phyloP scores from a whole-genome alignment of 1,140 invertebrate species.

The Vanessa tameamea region DNA sequence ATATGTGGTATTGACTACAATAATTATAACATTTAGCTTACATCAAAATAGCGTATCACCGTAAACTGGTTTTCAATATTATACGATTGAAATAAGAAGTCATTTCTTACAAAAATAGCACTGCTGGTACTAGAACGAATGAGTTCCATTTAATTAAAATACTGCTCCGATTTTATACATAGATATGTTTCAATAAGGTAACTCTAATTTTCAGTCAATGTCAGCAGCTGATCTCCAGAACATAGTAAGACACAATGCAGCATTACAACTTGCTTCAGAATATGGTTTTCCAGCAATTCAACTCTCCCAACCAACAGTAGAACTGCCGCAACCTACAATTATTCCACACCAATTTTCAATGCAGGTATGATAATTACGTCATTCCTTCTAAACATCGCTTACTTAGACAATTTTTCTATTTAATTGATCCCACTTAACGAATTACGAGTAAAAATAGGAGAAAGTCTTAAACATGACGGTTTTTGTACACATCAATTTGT shows the following conservation, averaged over 20 bases:
- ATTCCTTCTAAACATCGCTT: not conserved
- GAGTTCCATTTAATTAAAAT: not conserved
- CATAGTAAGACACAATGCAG: conserved; percentile 79
- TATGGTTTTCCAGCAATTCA: conserved; percentile 56
- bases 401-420: too few relatives aligned
- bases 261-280: conserved; percentile 75
- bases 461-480: too few relatives aligned
- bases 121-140: not conserved
- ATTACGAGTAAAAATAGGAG: too few relatives aligned
- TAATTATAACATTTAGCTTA: too few relatives aligned
- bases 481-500: too few relatives aligned
- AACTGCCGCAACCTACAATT: conserved; percentile 68
- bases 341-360: conserved; percentile 59
- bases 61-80: too few relatives aligned
- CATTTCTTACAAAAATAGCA: too few relatives aligned
- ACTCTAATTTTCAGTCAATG: conserved; percentile 60
- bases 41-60: too few relatives aligned
- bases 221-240: conserved; percentile 82
- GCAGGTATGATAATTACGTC: conserved; percentile 51
- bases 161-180: not conserved
- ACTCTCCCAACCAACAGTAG: conserved; percentile 59
- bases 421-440: too few relatives aligned
- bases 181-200: not conserved
- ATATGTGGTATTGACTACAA: too few relatives aligned
- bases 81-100: too few relatives aligned